Percentiles rank a stretch among this genome's conserved stretches.
These are phyloP conservation scores for Crossaster papposus DNA, from an alignment of 53 echinoderm and acorn worm genomes.

Conservation along the genomic window DNA sequence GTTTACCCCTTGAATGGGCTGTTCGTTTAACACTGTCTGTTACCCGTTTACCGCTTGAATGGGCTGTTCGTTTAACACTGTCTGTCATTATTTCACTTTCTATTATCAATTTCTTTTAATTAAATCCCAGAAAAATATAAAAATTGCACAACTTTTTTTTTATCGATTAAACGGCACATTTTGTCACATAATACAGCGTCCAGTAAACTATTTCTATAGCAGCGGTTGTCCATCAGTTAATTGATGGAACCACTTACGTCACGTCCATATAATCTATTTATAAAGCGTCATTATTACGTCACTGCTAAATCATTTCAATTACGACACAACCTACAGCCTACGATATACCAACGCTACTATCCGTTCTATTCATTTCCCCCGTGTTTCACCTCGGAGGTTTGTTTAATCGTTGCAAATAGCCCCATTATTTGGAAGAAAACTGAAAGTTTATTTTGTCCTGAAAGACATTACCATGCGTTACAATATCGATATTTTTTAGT, in stretches of 20 bases:
- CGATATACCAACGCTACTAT: not conserved
- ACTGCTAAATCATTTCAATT: conserved; percentile 22
- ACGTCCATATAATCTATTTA: conserved; percentile 38
- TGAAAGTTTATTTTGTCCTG: not conserved
- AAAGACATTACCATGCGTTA: not conserved
- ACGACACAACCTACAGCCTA: not conserved
- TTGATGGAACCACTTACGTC: conserved; percentile 29
- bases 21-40: conserved; percentile 21
- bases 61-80: too few species aligned
- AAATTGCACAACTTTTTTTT: conserved; percentile 60
- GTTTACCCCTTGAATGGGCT: conserved; percentile 12
- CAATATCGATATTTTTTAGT: not conserved
- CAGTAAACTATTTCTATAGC: not conserved
- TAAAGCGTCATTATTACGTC: conserved; percentile 47
- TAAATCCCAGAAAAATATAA: conserved; percentile 55
- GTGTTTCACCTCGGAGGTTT: not conserved
- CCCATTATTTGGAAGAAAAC: not conserved
- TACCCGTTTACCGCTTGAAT: too few species aligned
- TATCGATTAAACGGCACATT: conserved; percentile 49
- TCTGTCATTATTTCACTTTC: conserved; percentile 46
- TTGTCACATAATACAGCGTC: conserved; percentile 48
- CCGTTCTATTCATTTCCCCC: not conserved
- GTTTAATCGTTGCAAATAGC: not conserved
- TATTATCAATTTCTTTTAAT: conserved; percentile 26
- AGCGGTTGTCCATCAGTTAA: conserved; percentile 30